Conservation (phyloP, 1,140 invertebrate genomes). For the Neotoxoptera formosana region DNA sequence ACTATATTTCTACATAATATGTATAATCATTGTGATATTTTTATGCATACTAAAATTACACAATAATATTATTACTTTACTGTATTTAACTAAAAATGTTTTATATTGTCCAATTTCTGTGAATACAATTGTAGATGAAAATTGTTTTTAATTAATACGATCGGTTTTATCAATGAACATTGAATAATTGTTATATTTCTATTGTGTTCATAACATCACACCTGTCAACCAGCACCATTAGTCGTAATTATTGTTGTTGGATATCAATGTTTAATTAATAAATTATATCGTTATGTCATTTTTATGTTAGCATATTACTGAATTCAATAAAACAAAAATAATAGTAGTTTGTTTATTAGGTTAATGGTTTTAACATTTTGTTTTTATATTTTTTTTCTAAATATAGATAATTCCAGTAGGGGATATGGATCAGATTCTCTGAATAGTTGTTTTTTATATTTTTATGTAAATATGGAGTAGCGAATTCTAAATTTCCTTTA, state of each 20-base stretch:
- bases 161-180: conserved; percentile 33
- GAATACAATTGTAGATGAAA: background rate
- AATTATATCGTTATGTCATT: background rate
- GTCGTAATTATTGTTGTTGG: conserved; percentile 30
- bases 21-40: background rate
- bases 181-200: conserved; percentile 45
- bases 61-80: background rate
- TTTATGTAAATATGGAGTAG: too few species aligned
- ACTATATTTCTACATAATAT: background rate
- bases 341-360: background rate
- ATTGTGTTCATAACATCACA: conserved; percentile 16
- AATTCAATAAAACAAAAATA: conserved; percentile 25
- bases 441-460: too few species aligned
- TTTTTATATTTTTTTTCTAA: too few species aligned
- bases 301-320: background rate
- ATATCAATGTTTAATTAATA: conserved; percentile 29
- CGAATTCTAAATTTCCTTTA: too few species aligned
- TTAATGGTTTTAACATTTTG: too few species aligned
- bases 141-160: conserved; percentile 37
- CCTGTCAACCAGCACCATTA: conserved; percentile 24
- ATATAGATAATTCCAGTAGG: too few species aligned
- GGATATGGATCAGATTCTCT: too few species aligned
- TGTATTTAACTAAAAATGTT: background rate
- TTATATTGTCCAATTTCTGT: background rate
- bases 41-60: background rate